A percentile compares a stretch with the other conserved stretches of the same genome.
Conservation (phyloP, 1,140 invertebrate species). For the Acromyrmex heyeri region DNA sequence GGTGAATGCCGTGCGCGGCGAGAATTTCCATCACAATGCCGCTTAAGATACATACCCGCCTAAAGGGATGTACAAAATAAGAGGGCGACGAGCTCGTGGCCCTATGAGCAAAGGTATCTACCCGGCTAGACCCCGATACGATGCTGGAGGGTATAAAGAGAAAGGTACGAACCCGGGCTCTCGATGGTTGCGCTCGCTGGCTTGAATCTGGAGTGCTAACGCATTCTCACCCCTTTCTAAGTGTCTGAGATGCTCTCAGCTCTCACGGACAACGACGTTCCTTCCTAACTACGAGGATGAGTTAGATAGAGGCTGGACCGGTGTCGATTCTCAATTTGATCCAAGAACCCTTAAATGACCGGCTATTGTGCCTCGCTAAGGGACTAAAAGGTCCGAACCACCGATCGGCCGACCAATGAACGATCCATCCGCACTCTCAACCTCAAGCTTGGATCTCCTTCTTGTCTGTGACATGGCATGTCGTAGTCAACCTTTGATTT, state of each 20-base stretch:
- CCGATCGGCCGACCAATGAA: not conserved
- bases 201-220: constrained; percentile 55
- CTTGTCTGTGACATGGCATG: constrained; percentile 47
- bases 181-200: constrained; percentile 39
- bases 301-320: constrained; percentile 22
- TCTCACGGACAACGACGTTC: not conserved
- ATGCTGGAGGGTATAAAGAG: constrained; percentile 3
- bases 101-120: constrained; percentile 31
- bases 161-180: not conserved
- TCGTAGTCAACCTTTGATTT: constrained; percentile 77
- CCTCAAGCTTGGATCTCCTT: constrained; percentile 15
- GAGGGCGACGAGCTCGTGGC: constrained; percentile 5
- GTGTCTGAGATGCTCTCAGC: constrained; percentile 48
- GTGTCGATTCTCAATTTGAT: constrained; percentile 28
- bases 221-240: constrained; percentile 50
- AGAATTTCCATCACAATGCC: constrained; percentile 80
- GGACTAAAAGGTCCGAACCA: constrained; percentile 57
- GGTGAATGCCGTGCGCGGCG: constrained; percentile 70
- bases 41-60: constrained; percentile 48
- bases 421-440: not conserved
- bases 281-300: constrained; percentile 31
- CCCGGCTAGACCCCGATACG: not conserved
- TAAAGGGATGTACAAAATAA: constrained; percentile 31
- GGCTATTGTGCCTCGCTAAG: constrained; percentile 74
- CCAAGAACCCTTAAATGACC: constrained; percentile 70